Percentiles rank a stretch among this genome's conserved stretches.
These are phyloP conservation scores for Ceratina calcarata DNA, from an alignment of 1,140 invertebrate genomes.

Conservation along the genomic window DNA sequence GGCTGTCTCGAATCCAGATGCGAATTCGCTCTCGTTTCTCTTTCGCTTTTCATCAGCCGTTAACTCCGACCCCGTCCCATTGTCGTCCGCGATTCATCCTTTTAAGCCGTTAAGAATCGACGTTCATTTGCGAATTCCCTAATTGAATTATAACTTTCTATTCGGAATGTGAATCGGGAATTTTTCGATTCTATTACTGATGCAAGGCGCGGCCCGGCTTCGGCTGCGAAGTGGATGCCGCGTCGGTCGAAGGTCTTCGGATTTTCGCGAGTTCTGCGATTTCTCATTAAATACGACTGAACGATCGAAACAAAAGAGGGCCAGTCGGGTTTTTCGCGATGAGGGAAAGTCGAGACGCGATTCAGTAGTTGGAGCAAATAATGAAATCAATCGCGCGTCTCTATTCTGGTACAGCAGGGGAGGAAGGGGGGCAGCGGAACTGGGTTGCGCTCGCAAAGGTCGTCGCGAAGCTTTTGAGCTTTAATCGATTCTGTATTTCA, in stretches of 20 bases:
- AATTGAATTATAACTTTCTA: too few species aligned
- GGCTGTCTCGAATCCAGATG: constrained; percentile 11
- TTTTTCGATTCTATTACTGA: too few species aligned
- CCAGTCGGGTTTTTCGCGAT: too few species aligned
- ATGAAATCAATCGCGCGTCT: constrained; percentile 62
- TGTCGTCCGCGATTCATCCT: background rate
- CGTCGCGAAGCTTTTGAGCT: constrained; percentile 41
- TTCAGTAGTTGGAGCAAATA: constrained; percentile 40
- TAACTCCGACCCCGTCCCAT: too few species aligned
- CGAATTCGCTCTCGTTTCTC: constrained; percentile 28
- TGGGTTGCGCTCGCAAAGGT: constrained; percentile 13
- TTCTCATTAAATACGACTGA: constrained; percentile 62
- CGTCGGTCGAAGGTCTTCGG: too few species aligned
- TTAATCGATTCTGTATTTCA: constrained; percentile 49
- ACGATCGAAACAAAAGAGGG: constrained; percentile 42
- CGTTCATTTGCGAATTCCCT: too few species aligned
- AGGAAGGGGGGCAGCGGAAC: background rate
- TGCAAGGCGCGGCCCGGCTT: too few species aligned
- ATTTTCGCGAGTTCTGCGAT: constrained; percentile 7
- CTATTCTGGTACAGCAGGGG: background rate
- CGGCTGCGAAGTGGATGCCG: too few species aligned
- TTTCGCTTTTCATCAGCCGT: constrained; percentile 4
- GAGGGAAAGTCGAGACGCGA: background rate
- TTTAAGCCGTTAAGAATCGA: too few species aligned
- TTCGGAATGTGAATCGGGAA: too few species aligned